These are phyloP conservation scores for Nothoprocta perdicaria DNA, from an alignment of 2,113 vertebrate genomes.

Conservation along the genomic window DNA sequence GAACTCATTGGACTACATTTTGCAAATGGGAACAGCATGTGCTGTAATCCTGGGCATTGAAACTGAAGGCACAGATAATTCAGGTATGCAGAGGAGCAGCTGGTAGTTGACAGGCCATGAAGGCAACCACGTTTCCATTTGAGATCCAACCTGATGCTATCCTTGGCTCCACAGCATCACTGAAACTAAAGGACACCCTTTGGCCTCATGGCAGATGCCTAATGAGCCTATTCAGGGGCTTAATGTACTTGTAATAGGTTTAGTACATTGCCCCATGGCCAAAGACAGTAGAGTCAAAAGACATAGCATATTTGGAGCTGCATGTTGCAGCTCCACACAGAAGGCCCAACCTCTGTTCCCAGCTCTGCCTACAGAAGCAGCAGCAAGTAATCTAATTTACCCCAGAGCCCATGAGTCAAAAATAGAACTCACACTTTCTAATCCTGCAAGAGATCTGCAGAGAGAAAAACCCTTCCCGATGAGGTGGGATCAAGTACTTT, in stretches of 20 bases:
- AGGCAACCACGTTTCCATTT: neutral
- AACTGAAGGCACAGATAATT: neutral
- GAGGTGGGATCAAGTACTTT: neutral
- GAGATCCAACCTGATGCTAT: neutral
- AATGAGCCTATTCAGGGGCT: neutral
- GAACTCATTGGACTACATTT: neutral
- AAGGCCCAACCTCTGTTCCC: neutral
- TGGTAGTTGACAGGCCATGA: neutral
- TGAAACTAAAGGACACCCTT: neutral
- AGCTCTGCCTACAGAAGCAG: neutral
- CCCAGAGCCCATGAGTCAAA: neutral
- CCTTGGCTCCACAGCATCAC: neutral
- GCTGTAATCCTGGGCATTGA: neutral
- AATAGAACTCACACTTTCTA: neutral
- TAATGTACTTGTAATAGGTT: neutral
- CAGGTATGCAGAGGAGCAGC: neutral
- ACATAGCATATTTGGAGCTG: neutral
- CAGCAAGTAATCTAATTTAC: neutral
- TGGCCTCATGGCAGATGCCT: neutral
- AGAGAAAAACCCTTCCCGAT: neutral
- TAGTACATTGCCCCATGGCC: neutral
- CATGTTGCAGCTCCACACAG: rapidly evolving
- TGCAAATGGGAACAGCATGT: neutral
- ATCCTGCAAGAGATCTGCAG: neutral
- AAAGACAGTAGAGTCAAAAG: neutral